Conservation (phyloP, 1,140 invertebrate species). For the Oryctes rhinoceros region DNA sequence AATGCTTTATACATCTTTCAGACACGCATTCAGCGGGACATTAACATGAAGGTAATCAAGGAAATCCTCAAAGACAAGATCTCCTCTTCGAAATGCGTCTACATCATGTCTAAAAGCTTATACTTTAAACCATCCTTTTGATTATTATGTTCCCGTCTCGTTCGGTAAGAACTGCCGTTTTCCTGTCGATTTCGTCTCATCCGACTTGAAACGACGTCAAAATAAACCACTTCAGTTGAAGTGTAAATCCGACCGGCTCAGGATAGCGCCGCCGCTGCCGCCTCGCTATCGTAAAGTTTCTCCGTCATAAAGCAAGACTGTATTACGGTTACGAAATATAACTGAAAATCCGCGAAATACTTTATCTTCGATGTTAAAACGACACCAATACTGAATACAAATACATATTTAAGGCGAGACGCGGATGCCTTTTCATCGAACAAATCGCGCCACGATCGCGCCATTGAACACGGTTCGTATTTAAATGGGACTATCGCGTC, state of each 20-base stretch:
- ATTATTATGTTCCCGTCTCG: background rate
- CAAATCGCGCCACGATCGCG: slow-evolving; percentile 47
- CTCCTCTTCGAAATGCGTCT: too few species aligned
- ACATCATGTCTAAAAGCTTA: too few species aligned
- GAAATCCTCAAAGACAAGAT: too few species aligned
- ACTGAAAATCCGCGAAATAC: slow-evolving; percentile 44
- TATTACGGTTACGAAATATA: slow-evolving; percentile 15
- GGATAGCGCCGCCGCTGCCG: too few species aligned
- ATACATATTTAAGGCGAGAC: slow-evolving; percentile 52
- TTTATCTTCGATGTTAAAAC: slow-evolving; percentile 47
- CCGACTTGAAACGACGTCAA: slow-evolving; percentile 3
- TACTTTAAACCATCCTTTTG: background rate
- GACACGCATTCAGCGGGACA: too few species aligned
- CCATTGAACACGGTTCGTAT: slow-evolving; percentile 48
- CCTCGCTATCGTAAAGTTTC: slow-evolving; percentile 16
- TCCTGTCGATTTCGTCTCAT: background rate
- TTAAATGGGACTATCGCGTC: slow-evolving; percentile 53
- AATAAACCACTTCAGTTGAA: background rate
- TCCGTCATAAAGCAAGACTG: slow-evolving; percentile 31
- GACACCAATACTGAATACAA: slow-evolving; percentile 53
- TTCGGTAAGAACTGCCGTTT: too few species aligned
- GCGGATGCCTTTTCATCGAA: slow-evolving; percentile 49
- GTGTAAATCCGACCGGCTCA: slow-evolving; percentile 8
- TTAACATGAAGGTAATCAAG: too few species aligned
- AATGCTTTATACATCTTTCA: too few species aligned